Percentiles rank a stretch among this genome's conserved stretches.
These are phyloP conservation scores for Trichosurus vulpecula DNA, from an alignment of 2,797 vertebrate species.

Conservation along the genomic window DNA sequence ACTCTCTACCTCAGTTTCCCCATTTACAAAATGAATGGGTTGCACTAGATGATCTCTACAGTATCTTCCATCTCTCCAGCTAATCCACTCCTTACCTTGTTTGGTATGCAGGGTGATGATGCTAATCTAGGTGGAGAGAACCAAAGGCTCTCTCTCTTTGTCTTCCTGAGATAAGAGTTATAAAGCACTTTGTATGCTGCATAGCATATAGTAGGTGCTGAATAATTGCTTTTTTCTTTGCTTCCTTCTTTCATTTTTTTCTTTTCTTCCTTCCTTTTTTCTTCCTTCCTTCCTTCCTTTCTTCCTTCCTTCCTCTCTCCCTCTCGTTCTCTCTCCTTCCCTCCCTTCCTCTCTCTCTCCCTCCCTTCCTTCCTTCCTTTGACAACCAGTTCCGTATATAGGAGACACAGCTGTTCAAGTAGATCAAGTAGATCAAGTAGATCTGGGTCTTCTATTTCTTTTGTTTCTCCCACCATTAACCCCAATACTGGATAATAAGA, in stretches of 20 bases:
- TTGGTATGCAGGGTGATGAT: neutral
- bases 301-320: neutral
- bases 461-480: neutral
- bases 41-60: neutral
- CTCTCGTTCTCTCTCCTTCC: neutral
- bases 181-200: neutral
- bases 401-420: neutral
- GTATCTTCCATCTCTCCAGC: neutral
- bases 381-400: neutral
- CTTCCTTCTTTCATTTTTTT: too few relatives aligned
- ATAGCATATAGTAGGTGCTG: neutral
- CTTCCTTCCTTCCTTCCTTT: neutral
- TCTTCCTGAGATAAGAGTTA: neutral
- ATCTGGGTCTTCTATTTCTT: neutral
- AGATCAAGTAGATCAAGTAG: neutral
- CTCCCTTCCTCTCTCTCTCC: neutral
- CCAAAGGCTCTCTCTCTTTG: neutral
- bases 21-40: neutral
- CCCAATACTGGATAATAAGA: neutral
- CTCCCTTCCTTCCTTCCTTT: neutral
- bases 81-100: neutral
- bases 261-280: fast-evolving
- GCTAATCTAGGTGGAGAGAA: neutral
- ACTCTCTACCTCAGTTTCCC: neutral
- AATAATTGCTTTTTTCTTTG: neutral